Evolutionary conservation across 2,888 invertebrate species (phyloP).

Genomic region (Phania funesta): DNA sequence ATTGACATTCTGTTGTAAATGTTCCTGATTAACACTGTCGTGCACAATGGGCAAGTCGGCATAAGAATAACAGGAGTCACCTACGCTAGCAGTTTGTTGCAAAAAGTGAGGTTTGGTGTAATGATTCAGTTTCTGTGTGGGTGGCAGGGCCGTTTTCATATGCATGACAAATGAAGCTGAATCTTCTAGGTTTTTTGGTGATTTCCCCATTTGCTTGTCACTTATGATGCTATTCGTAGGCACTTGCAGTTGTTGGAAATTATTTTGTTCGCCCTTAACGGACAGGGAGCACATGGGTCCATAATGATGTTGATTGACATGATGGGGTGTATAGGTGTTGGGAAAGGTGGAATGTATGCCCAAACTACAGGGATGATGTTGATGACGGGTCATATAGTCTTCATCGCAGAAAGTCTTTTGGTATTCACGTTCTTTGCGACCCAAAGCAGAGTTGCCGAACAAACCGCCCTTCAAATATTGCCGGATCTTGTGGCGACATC

Average conservation of each 20-base stretch:
- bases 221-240: slow-evolving; percentile 77
- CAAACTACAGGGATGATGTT: slow-evolving; percentile 79
- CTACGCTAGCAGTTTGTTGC: slow-evolving; percentile 73
- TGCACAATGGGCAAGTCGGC: slow-evolving; percentile 77
- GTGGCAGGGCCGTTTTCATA: slow-evolving; percentile 72
- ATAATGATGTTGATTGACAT: slow-evolving; percentile 79
- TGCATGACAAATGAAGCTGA: slow-evolving; percentile 78
- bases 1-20: slow-evolving; percentile 75
- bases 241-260: slow-evolving; percentile 79
- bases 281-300: slow-evolving; percentile 86
- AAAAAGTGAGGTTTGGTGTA: slow-evolving; percentile 77
- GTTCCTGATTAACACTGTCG: slow-evolving; percentile 69
- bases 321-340: slow-evolving; percentile 78
- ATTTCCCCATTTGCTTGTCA: slow-evolving; percentile 73
- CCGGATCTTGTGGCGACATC: slow-evolving; percentile 89
- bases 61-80: slow-evolving; percentile 76
- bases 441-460: slow-evolving; percentile 79
- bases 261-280: slow-evolving; percentile 85
- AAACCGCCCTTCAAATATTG: slow-evolving; percentile 88
- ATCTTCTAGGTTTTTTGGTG: slow-evolving; percentile 70
- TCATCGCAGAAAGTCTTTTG: slow-evolving; percentile 94
- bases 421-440: slow-evolving; percentile 91
- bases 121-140: slow-evolving; percentile 73
- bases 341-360: slow-evolving; percentile 80
- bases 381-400: slow-evolving; percentile 84